Evolutionary conservation across 2,888 invertebrate species (phyloP), one percentile per base, ranked within the genome.

Genomic region (Automeris io): DNA sequence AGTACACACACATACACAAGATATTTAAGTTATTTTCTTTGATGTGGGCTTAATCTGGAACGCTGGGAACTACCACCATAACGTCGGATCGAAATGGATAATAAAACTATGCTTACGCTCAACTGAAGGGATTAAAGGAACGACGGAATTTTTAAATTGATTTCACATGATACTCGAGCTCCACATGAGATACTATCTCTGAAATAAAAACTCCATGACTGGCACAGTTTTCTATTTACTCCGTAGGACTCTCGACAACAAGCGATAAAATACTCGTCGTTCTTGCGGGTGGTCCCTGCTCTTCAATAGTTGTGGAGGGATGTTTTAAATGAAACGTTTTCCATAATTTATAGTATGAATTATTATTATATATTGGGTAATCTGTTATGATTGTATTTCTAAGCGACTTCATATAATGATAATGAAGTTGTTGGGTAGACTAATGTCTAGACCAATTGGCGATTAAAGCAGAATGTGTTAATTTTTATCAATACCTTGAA

Each of bases 211-310:
- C 47, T 48, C 41, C 49, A 50, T 42, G 49, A 39, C 52, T 47
- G 39, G 44, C 42, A 49, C 47, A 41, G 47, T 45, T 48, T 45
- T 49, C 51, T 59, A 51, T 54, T 54, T 57, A 54, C 29, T 29
- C 54, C 47, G 54, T 54, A 49, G 47, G 51, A 38, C 54, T 46
- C 53, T 54, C 49, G 46, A 52, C 47, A 24, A 34, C 29, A 24
- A 37, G 25, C 40, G 36, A 43, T 43, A 40, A 40, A 37, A 34
- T 13, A 18, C 22, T 32, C 35, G 24, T 38, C 11, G 26, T 26
- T 19, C 25, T 12, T 31, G 50, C 47, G 56, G 49, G 54, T 56
- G 56, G 56, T 52, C 56, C 33, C 31, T 33, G 44, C 24, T 31
- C 38, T 41, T 7, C 36, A 41, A 31, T 32, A 18, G 33, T 33